Evolutionary conservation across 2,797 vertebrate species (phyloP), one percentile per base, ranked within the genome.

Genomic region (Australoheros facetus): DNA sequence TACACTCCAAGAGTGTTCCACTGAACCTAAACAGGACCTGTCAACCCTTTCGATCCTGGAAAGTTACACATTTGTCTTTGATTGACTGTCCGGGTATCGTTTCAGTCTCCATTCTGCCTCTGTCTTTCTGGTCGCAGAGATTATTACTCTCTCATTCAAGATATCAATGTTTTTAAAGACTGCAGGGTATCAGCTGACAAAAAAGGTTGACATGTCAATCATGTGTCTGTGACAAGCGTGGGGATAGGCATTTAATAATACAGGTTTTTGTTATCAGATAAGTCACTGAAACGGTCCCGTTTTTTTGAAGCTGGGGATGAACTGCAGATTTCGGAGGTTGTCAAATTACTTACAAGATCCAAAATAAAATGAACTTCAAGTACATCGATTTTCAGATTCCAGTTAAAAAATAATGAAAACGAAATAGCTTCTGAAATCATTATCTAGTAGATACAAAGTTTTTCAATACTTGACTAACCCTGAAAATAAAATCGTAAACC

Each of bases 41-140:
- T 85, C 91, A 85, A 73, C 58, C 62, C 75, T 69, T 56, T 73
- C 85, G 87, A 90, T 87, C 80, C 55, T 75, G 75, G 85, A 85
- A 91, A 86, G 81, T 70, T 81, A 76, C 87, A 81, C 81, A 81
- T 85, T 90, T 83, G 87, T 89, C 85, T 81, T 79, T 73, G 55
- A 73, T 53, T 51, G 69, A 76, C 83, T 4, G 56, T 86, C 82
- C 11, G 45, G 81, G 81, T 79, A n/a, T 87, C 64, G 58, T 77
- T 84, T 42, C 69, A 59, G 51, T 12, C 59, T 85, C 56, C 9
- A 30, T 74, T 87, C 75, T 64, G 48, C 58, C 55, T 56, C 73
- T 70, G 48, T 79, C 76, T 73, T 77, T 84, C 34, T 73, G 42
- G 75, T 87, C 51, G 56, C 58, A 73, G 28, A 80, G 45, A 85